Evolutionary conservation across 1,140 invertebrate genomes (phyloP), one percentile per base, ranked within the genome.

Genomic region (Oscheius sp.): DNA sequence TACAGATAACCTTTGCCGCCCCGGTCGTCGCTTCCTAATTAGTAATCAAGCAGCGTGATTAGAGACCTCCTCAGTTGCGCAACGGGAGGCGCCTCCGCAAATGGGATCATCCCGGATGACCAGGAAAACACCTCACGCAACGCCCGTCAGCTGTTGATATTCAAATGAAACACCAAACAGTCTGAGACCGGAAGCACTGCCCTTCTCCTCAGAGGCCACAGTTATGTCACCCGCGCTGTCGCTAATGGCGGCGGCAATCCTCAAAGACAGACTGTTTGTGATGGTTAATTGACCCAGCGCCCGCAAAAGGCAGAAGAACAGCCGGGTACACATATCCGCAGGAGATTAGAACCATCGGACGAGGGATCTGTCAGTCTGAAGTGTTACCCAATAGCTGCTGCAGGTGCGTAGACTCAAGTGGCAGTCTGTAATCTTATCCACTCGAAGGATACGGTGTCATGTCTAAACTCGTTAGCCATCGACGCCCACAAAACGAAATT

Each of bases 381-480:
- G n/a, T 23, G 49, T 23, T 23, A 55, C 23, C 49, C 49, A 55
- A 55, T 55, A 55, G 7, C 4, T 7, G 7, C 49, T 55, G 49
- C 49, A 55, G 49, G 49, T 55, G 49, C 28, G 49, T 26, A 7
- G 38, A 10, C 49, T 55, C 49, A 55, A 55, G 49, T 55, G 49
- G n/a, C n/a, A 13, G 15, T 15, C 7, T 23, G 49, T 55, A 55
- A 55, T 55, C 49, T 26, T 13, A 55, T 55, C 49, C 49, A 55
- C 49, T 55, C 49, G 49, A 55, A 55, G 49, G 49, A 55, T 55
- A 55, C 49, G 49, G 49, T 55, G 49, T 55, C 23, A 55, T 55
- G 49, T n/a, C n/a, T n/a, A n/a, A n/a, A n/a, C n/a, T n/a, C n/a
- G n/a, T n/a, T n/a, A n/a, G n/a, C n/a, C n/a, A n/a, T n/a, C n/a